Percentiles rank a stretch among this genome's conserved stretches.
phyloP scores from a whole-genome alignment of 2,113 vertebrate genomes.

The Dasyurus viverrinus region DNA sequence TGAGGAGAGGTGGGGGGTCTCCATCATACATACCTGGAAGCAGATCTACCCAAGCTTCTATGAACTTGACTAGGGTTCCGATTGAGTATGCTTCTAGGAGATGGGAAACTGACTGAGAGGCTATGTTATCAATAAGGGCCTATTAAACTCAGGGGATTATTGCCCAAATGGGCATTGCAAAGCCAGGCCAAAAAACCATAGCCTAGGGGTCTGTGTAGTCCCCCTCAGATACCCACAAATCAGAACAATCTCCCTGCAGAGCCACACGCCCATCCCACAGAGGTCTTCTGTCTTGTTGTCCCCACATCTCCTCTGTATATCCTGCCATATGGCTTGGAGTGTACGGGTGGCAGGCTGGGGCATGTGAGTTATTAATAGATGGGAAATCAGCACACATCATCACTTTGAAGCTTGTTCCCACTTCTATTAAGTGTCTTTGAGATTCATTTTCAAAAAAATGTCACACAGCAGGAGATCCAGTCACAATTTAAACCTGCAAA shows the following conservation, averaged over 20 bases:
- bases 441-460: conserved; percentile 3
- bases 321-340: background rate
- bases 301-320: background rate
- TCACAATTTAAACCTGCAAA: background rate
- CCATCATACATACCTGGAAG: background rate
- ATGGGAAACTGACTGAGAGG: background rate
- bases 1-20: background rate
- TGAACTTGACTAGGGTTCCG: background rate
- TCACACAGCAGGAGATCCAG: background rate
- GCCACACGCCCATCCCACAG: background rate
- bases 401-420: background rate
- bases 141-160: background rate
- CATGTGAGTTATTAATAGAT: background rate
- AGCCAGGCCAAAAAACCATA: background rate
- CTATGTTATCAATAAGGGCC: background rate
- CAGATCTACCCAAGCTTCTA: background rate
- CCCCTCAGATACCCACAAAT: too few relatives aligned
- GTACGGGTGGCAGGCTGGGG: background rate
- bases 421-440: background rate
- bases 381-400: background rate
- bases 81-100: background rate
- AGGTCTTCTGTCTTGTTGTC: background rate
- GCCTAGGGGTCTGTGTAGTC: background rate
- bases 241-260: background rate
- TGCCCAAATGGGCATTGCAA: background rate